Evolutionary conservation across 2,113 vertebrate genomes (phyloP).

Genomic region (Ceuthmochares aereus): DNA sequence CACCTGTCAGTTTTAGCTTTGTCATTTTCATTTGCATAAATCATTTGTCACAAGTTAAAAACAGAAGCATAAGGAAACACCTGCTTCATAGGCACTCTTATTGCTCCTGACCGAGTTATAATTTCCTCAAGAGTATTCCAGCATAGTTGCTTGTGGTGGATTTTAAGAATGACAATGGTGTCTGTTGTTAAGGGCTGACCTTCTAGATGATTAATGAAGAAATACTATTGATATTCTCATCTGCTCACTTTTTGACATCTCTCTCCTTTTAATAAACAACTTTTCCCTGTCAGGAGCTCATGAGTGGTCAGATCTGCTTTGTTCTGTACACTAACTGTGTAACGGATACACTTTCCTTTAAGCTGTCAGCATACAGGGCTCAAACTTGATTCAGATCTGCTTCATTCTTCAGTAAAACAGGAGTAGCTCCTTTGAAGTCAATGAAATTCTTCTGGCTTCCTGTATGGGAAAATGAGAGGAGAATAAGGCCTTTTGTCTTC

Average conservation of each 20-base stretch:
- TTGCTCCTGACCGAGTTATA: slow-evolving; percentile 8
- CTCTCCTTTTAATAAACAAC: slow-evolving; percentile 14
- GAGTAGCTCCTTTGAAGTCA: slow-evolving; percentile 44
- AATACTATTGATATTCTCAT: slow-evolving; percentile 42
- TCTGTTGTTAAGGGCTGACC: background rate
- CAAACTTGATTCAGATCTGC: background rate
- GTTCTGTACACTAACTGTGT: background rate
- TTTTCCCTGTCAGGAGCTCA: background rate
- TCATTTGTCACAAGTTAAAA: slow-evolving; percentile 21
- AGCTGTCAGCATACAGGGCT: slow-evolving; percentile 8
- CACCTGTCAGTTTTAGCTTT: slow-evolving; percentile 9
- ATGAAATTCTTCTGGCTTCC: slow-evolving; percentile 38
- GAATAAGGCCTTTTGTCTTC: slow-evolving; percentile 47
- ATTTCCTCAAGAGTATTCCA: background rate
- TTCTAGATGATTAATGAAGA: slow-evolving; percentile 34
- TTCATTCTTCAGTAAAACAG: background rate
- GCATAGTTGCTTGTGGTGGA: background rate
- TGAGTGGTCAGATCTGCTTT: background rate
- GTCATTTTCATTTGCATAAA: slow-evolving; percentile 46
- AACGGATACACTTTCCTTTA: background rate
- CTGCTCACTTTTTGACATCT: slow-evolving; percentile 4
- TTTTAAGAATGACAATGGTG: slow-evolving; percentile 3
- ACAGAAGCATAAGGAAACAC: slow-evolving; percentile 53
- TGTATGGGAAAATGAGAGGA: slow-evolving; percentile 33
- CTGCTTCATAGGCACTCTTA: background rate